phyloP scores from a whole-genome alignment of 2,113 vertebrate species.

The Phrynocephalus versicolor region DNA sequence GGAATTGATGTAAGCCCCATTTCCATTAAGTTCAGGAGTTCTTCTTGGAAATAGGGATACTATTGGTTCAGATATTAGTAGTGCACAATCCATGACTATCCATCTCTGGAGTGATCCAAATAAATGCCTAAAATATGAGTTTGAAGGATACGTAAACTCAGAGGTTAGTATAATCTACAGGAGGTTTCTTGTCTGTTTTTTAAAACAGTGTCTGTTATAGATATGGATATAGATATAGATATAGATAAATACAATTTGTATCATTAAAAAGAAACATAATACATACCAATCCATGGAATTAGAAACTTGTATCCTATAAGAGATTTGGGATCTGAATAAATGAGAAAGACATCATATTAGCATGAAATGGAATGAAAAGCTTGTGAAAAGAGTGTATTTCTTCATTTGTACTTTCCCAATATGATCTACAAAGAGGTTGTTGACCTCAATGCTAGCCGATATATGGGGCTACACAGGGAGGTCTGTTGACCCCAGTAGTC shows the following conservation, averaged over 20 bases:
- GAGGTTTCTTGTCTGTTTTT: too few species aligned
- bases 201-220: too few species aligned
- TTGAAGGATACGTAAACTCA: not conserved
- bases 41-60: not conserved
- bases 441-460: too few species aligned
- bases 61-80: not conserved
- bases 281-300: slow-evolving; percentile 59
- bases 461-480: too few species aligned
- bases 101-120: not conserved
- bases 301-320: not conserved
- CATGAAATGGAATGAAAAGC: not conserved
- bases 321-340: slow-evolving; percentile 52
- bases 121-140: not conserved
- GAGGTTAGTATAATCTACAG: too few species aligned
- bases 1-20: not conserved
- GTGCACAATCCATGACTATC: not conserved
- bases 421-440: too few species aligned
- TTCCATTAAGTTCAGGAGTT: not conserved
- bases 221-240: too few species aligned
- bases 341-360: not conserved
- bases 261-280: slow-evolving; percentile 4
- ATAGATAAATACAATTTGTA: not conserved
- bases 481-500: too few species aligned
- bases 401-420: not conserved
- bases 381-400: not conserved